Conservation (phyloP, 2,888 invertebrate species). For the Cephus pygmeus region DNA sequence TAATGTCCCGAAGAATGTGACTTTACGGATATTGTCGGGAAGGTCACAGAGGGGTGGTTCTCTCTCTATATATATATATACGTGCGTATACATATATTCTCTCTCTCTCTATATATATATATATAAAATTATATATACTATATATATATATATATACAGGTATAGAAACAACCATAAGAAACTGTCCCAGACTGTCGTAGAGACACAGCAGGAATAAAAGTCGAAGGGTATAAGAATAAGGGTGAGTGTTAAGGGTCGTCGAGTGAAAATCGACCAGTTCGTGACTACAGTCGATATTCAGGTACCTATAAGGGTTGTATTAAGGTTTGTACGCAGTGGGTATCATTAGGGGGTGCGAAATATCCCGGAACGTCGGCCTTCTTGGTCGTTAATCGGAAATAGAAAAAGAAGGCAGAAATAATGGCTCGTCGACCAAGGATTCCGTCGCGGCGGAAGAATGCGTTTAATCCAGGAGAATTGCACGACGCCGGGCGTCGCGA, state of each 20-base stretch:
- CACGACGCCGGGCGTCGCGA: not conserved
- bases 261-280: not conserved
- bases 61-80: no score
- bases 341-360: not conserved
- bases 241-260: not conserved
- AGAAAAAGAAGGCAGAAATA: not conserved
- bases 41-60: not conserved
- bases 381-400: not conserved
- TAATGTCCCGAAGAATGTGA: constrained; percentile 37
- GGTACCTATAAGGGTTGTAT: not conserved
- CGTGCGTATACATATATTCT: no score
- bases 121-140: no score
- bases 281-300: not conserved
- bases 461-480: not conserved
- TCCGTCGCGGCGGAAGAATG: not conserved
- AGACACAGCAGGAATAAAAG: not conserved
- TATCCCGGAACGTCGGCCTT: not conserved
- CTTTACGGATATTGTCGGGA: constrained; percentile 26
- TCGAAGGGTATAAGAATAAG: constrained; percentile 11
- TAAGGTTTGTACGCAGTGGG: not conserved
- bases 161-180: not conserved
- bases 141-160: not conserved
- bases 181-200: not conserved
- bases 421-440: not conserved
- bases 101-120: not conserved